Conservation (phyloP, 1,140 invertebrate species). For the Trachelipus rathkii region DNA sequence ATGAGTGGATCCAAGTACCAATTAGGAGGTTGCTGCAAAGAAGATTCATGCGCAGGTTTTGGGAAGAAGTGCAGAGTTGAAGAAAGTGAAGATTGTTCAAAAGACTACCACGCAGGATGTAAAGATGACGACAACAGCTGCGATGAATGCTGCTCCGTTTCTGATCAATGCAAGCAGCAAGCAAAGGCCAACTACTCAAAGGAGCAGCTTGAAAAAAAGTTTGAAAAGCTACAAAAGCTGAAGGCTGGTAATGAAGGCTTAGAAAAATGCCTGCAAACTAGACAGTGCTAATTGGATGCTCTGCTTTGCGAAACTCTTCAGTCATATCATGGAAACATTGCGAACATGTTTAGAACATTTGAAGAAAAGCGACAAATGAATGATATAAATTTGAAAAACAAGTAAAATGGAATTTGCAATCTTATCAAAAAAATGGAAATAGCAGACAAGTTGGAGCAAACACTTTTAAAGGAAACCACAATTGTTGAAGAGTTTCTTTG, state of each 20-base stretch:
- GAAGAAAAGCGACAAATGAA: neutral
- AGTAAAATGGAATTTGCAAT: neutral
- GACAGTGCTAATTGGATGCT: neutral
- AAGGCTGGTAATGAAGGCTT: neutral
- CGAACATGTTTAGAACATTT: neutral
- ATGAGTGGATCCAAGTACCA: too few relatives aligned
- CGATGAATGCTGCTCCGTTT: neutral
- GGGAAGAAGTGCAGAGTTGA: too few relatives aligned
- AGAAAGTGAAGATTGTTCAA: neutral
- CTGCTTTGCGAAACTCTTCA: neutral
- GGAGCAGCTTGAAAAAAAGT: neutral
- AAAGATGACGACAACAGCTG: neutral
- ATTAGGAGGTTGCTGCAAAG: too few relatives aligned
- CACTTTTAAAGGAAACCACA: neutral
- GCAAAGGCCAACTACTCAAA: neutral
- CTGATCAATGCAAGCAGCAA: neutral
- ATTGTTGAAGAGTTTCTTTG: neutral
- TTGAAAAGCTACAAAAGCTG: conserved; percentile 3
- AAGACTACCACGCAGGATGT: neutral
- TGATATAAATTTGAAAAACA: neutral
- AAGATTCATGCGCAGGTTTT: too few relatives aligned
- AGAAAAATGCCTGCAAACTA: neutral
- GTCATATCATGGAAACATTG: neutral
- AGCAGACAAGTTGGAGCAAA: neutral
- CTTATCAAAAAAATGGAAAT: neutral